Percentiles rank a stretch among this genome's conserved stretches.
Evolutionary conservation across 2,113 vertebrate genomes (phyloP).

Genomic region (Notechis scutatus): DNA sequence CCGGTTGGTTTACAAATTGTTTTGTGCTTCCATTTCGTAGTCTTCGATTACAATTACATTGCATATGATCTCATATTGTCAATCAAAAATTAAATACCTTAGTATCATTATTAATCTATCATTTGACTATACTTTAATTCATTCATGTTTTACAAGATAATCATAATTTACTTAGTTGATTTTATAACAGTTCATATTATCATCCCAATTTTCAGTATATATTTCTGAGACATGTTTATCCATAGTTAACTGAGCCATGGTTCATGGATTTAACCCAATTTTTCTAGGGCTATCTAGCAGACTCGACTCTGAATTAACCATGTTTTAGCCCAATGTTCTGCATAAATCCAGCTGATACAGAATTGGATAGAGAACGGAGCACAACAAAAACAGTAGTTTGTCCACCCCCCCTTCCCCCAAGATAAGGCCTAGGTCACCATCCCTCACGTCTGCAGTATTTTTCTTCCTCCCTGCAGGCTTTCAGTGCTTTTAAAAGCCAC

Average conservation of each 20-base stretch:
- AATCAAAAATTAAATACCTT: too few species aligned
- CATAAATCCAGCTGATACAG: background rate
- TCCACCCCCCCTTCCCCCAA: too few species aligned
- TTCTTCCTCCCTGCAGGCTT: background rate
- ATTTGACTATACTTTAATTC: too few species aligned
- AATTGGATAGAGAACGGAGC: background rate
- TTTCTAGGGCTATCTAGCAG: background rate
- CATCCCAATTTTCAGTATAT: background rate
- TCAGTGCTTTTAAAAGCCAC: background rate
- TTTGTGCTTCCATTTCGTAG: too few species aligned
- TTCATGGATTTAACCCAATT: background rate
- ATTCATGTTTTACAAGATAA: too few species aligned
- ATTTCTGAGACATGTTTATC: background rate
- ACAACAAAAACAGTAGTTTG: background rate
- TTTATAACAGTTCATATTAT: too few species aligned
- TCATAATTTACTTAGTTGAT: too few species aligned
- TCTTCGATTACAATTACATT: too few species aligned
- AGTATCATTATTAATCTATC: too few species aligned
- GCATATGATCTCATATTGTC: too few species aligned
- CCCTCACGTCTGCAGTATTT: rapidly evolving
- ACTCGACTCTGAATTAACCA: background rate
- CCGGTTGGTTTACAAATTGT: too few species aligned
- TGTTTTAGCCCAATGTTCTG: background rate
- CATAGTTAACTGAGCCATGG: background rate
- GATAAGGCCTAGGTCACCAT: background rate